Percentiles rank a stretch among this genome's conserved stretches.
Evolutionary conservation across 2,888 invertebrate genomes (phyloP).

Genomic region (Hypena proboscidalis): DNA sequence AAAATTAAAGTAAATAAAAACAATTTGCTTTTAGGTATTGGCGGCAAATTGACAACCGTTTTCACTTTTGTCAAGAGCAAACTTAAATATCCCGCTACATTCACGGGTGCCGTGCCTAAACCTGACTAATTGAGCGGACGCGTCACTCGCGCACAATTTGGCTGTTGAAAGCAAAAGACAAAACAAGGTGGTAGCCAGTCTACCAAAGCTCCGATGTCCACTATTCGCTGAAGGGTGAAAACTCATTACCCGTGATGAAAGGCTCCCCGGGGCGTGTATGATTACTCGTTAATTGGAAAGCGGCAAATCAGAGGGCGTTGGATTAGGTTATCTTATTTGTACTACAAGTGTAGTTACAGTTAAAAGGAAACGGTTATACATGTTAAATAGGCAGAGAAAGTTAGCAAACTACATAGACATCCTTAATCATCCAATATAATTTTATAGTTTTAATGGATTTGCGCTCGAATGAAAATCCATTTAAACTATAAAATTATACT

Average conservation of each 20-base stretch:
- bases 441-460: no score
- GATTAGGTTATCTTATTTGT: slow-evolving; percentile 70
- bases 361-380: no score
- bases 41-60: no score
- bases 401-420: no score
- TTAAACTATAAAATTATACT: no score
- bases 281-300: slow-evolving; percentile 84
- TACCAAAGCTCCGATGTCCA: slow-evolving; percentile 78
- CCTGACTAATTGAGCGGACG: slow-evolving; percentile 55
- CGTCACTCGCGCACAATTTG: slow-evolving; percentile 61
- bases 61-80: slow-evolving; percentile 18
- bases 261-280: slow-evolving; percentile 80
- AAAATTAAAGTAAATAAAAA: no score
- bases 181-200: slow-evolving; percentile 64
- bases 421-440: no score
- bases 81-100: slow-evolving; percentile 33
- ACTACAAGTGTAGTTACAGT: slow-evolving; percentile 31
- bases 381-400: no score
- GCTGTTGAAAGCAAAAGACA: slow-evolving; percentile 64
- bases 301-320: slow-evolving; percentile 73
- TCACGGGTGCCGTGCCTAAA: slow-evolving; percentile 27
- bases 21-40: no score
- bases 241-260: slow-evolving; percentile 84
- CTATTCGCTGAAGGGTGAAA: slow-evolving; percentile 80
- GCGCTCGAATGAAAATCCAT: no score